Base-by-base conservation (phyloP, 1,140 invertebrate genomes). In the Chlorops oryzae region DNA sequence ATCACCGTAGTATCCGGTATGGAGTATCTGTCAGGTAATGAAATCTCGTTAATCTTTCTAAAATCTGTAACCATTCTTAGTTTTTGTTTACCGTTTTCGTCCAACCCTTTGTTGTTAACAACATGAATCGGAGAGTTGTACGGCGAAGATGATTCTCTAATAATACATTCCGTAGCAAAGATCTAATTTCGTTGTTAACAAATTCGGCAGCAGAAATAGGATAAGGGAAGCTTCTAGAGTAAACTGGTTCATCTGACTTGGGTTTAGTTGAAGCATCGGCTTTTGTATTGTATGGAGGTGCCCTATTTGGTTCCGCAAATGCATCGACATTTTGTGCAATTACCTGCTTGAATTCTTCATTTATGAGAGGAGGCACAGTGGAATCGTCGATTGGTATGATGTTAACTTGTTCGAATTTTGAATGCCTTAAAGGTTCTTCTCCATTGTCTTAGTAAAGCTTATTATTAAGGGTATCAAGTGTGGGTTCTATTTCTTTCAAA, bases 1-100 rank as follows among this genome's bases (percentile, higher is more conserved):
- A 59, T 55, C 18, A 45, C 53, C 15, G 25, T 23, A 12, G 79
- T 76, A n/a, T 72, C 63, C 3, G 77, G 79, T 10, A 82, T 57
- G 4, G 78, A 77, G 60, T 75, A 81, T 24, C 47, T 56, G 47
- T 70, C 64, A 6, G 48, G 54, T 12, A 65, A 59, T 2, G 60
- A 70, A 46, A 52, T 62, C 24, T 62, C 54, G 38, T 71, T 73
- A 9, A 73, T 28, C 51, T 63, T 65, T 24, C 62, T 51, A 45
- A 62, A 73, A 51, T 73, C 69, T 13, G 70, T 58, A 2, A 72
- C 68, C 20, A 43, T 59, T 57, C 48, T 67, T 65, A 13, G 18
- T 55, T 42, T 59, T 57, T 23, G 57, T 59, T 3, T 18, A 12
- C 5, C n/a, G n/a, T n/a, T n/a, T n/a, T 46, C 43, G 27, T 58